phyloP scores from a whole-genome alignment of 2,113 vertebrate species.

The Phycodurus eques region DNA sequence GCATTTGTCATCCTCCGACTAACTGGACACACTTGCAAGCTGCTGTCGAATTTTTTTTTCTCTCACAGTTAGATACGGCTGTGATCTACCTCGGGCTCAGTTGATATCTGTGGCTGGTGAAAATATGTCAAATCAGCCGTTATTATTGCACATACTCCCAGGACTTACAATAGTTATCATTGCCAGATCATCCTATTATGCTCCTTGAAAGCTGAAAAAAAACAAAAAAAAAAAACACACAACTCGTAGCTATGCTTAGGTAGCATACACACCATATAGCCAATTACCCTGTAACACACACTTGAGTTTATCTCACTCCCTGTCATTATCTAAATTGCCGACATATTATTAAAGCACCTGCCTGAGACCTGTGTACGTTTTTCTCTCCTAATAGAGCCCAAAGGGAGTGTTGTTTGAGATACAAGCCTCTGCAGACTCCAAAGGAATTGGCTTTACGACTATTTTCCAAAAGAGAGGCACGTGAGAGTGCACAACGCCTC shows the following conservation, averaged over 20 bases:
- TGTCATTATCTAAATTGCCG: constrained; percentile 99
- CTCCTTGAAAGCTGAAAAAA: constrained; percentile 34
- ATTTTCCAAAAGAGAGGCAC: constrained; percentile 59
- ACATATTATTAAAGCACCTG: constrained; percentile 88
- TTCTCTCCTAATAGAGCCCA: constrained; percentile 87
- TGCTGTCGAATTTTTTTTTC: constrained; percentile 28
- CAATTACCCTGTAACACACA: constrained; percentile 98
- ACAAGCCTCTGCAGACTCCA: constrained; percentile 89
- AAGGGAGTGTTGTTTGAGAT: constrained; percentile 89
- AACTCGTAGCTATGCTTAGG: constrained; percentile 55
- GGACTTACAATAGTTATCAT: constrained; percentile 50
- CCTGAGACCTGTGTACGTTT: constrained; percentile 71
- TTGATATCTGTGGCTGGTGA: constrained; percentile 19
- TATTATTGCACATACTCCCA: constrained; percentile 28
- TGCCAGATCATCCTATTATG: constrained; percentile 50
- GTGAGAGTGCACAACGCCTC: constrained; percentile 36
- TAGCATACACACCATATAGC: constrained; percentile 78
- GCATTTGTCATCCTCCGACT: constrained; percentile 63
- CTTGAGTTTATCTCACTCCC: constrained; percentile 96
- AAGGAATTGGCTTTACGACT: constrained; percentile 75
- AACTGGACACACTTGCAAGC: constrained; percentile 57
- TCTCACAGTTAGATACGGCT: constrained; percentile 16
- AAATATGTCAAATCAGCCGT: constrained; percentile 40
- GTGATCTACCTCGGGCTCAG: constrained; percentile 33
- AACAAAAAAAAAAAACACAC: constrained; percentile 40